phyloP scores from a whole-genome alignment of 2,797 vertebrate genomes.

The Simalia tracyae region DNA sequence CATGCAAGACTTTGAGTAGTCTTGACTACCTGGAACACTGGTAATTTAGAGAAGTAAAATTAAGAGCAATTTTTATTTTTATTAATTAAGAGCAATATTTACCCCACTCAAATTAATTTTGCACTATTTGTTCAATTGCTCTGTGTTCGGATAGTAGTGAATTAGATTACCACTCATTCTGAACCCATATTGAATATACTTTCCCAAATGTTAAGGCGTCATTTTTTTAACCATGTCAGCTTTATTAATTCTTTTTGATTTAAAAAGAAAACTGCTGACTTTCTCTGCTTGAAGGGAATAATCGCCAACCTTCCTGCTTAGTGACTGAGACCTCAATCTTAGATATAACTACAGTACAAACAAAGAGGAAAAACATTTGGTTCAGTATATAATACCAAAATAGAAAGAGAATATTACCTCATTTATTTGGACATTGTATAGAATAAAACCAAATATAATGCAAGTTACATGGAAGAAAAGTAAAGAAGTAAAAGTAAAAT shows the following conservation, averaged over 20 bases:
- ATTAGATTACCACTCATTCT: constrained; percentile 4
- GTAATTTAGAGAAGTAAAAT: not conserved
- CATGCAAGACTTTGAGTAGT: constrained; percentile 13
- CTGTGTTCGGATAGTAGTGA: constrained; percentile 14
- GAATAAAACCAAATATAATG: not conserved
- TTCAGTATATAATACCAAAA: not conserved
- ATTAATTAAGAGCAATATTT: not conserved
- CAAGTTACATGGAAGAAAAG: not conserved
- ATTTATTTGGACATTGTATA: not conserved
- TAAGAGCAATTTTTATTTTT: constrained; percentile 7
- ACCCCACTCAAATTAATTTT: not conserved
- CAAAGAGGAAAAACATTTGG: not conserved
- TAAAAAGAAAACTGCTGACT: not conserved
- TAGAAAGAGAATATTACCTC: not conserved
- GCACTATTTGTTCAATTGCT: constrained; percentile 1
- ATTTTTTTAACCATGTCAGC: not conserved
- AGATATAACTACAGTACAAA: not conserved
- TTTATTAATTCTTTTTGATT: constrained; percentile 25
- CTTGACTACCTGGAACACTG: constrained; percentile 11
- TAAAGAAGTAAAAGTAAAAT: not conserved
- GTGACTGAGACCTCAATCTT: not conserved
- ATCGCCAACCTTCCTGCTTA: not conserved
- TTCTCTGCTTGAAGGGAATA: not conserved
- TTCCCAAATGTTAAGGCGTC: not conserved
- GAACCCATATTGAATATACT: rapidly evolving